Base-by-base conservation (phyloP, 1,140 invertebrate genomes). In the Lamellibrachia luymesi region DNA sequence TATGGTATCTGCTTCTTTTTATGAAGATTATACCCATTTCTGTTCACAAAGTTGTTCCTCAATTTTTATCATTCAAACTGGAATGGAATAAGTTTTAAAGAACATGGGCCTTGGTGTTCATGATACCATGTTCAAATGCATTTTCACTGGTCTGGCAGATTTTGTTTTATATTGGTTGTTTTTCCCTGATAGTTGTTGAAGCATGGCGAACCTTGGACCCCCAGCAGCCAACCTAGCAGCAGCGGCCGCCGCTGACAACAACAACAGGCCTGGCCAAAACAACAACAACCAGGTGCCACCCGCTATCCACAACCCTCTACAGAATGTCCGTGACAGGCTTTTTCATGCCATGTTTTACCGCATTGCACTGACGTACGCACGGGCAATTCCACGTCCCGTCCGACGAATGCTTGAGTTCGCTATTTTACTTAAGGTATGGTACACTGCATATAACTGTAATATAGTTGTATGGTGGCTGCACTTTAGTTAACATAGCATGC, bases 281-380 rank as follows among this genome's bases (percentile, higher is more conserved):
- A 96, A 96, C 92, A 96, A 95, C 89, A 94, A 95, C 93, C 94
- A 94, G 96, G 98, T 98, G 95, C 97, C 38, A 10, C 90, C 90
- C 98, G 50, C 95, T 98, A 92, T 97, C 98, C 95, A 98, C 93
- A 56, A 93, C 93, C 92, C 93, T 93, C 89, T 94, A 94, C 91
- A 94, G 27, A 96, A 96, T 94, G 98, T 99, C 93, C 97, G 98
- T 95, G 98, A 99, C 95, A 97, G 98, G 94, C 97, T 99, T n/a
- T 99, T 99, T 95, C 98, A 99, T 96, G 98, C 98, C 51, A 96
- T 99, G 94, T 99, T 99, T 96, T 98, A 99, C 95, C 98, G 98
- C 95, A 97, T 98, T 94, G 98, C 99, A 25, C 96, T 99, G 94
- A 97, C 98, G 64, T 99, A 99, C 97, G 98, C 98, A 25, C 97